Conservation (phyloP, 2,888 invertebrate species). For the Agelastica alni region DNA sequence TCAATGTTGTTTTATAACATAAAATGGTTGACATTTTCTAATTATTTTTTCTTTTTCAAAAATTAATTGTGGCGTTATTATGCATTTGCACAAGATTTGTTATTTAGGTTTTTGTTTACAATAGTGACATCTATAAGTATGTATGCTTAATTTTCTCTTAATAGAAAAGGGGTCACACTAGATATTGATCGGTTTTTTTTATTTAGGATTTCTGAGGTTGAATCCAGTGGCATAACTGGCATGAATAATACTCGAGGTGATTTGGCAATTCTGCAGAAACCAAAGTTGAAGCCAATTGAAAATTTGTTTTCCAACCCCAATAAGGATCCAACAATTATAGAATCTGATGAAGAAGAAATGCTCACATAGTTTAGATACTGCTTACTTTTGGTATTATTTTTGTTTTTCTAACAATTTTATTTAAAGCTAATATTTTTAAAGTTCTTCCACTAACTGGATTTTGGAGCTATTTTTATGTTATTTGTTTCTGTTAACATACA, state of each 20-base stretch:
- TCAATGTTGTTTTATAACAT: too few species aligned
- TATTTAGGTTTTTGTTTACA: too few species aligned
- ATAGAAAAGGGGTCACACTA: too few species aligned
- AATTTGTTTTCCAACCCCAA: slow-evolving; percentile 49
- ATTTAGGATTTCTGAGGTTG: slow-evolving; percentile 48
- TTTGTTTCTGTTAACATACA: slow-evolving; percentile 4
- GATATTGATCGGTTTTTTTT: too few species aligned
- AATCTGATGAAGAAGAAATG: slow-evolving; percentile 39
- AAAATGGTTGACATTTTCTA: too few species aligned
- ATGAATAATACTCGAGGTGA: slow-evolving; percentile 48
- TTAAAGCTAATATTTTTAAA: neutral
- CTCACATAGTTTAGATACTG: neutral
- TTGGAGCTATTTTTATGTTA: too few species aligned
- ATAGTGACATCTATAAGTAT: too few species aligned
- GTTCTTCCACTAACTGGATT: too few species aligned
- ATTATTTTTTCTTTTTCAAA: too few species aligned
- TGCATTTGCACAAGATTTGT: too few species aligned
- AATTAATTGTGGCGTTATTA: too few species aligned
- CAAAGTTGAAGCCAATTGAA: slow-evolving; percentile 46
- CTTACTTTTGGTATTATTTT: neutral
- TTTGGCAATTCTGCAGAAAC: slow-evolving; percentile 46
- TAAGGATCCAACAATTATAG: slow-evolving; percentile 44
- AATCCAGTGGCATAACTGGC: slow-evolving; percentile 42
- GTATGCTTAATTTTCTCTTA: too few species aligned
- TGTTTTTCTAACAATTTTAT: neutral